Evolutionary conservation across 2,797 vertebrate genomes (phyloP), one percentile per base, ranked within the genome.

Genomic region (Glossophaga mutica): DNA sequence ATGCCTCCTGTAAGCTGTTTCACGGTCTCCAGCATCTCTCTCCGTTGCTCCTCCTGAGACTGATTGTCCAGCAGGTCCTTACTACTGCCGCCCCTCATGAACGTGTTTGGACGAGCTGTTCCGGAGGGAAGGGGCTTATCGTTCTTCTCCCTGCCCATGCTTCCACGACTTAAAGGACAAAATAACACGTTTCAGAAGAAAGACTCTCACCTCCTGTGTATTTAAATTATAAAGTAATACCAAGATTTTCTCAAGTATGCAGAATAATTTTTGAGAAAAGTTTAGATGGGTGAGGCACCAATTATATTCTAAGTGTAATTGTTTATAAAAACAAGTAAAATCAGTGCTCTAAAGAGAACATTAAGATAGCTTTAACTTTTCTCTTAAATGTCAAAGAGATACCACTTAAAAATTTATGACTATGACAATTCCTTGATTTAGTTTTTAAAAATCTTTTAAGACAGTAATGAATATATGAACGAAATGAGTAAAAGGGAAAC

Each of bases 51-150:
- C 95, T 99, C 99, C 0, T 98, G 98, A 1, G 97, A 98, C 94
- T 98, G 98, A 96, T 98, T 99, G 97, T 99, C 99, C 67, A 98
- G 97, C 89, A 99, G 97, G 94, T 98, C 98, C 94, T 99, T 99
- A 3, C 98, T 98, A 96, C 99, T 99, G 97, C 99, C 95, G 39
- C 98, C 98, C 90, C 99, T 98, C 39, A 98, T 87, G 97, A 99
- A 99, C 16, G 98, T 98, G 50, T 98, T 98, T 19, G 99, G 98
- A 1, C 99, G 99, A 3, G 99, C 74, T 24, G 98, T 70, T n/a
- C 98, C 96, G 0, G 99, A 97, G 0, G 98, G 98, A 79, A 98
- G 97, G 3, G 98, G 97, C 97, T 99, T 99, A 92, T 99, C 99
- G 0, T 98, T 99, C 97, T 99, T 99, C 96, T 99, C 99, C 79